Conservation (phyloP, 2,113 vertebrate genomes). For the Pagrus major region DNA sequence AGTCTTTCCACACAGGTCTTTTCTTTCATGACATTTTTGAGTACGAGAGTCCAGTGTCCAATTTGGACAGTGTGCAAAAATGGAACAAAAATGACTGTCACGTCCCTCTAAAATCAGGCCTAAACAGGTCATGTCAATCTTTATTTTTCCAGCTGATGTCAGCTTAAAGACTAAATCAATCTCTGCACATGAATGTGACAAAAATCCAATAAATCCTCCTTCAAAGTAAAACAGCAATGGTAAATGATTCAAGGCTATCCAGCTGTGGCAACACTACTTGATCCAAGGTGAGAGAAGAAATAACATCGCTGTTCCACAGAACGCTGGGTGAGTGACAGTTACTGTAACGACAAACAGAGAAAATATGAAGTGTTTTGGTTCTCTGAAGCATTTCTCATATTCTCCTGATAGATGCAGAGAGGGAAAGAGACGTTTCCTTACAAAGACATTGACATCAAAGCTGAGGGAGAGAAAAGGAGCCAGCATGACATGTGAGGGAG, state of each 20-base stretch:
- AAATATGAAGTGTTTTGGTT: slow-evolving; percentile 46
- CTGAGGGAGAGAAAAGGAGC: slow-evolving; percentile 65
- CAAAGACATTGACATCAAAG: slow-evolving; percentile 76
- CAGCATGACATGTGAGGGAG: slow-evolving; percentile 69
- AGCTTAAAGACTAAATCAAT: slow-evolving; percentile 54
- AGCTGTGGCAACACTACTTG: slow-evolving; percentile 76
- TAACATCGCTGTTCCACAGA: slow-evolving; percentile 56
- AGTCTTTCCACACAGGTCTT: not conserved
- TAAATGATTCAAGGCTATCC: slow-evolving; percentile 69
- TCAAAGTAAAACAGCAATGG: slow-evolving; percentile 65
- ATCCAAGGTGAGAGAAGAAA: slow-evolving; percentile 74
- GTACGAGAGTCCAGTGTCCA: not conserved
- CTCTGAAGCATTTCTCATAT: slow-evolving; percentile 58
- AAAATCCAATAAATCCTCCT: slow-evolving; percentile 73
- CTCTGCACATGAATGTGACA: slow-evolving; percentile 61
- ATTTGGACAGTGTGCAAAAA: not conserved
- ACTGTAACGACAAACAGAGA: slow-evolving; percentile 67
- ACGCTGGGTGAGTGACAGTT: slow-evolving; percentile 68
- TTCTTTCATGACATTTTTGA: not conserved
- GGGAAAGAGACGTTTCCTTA: slow-evolving; percentile 63
- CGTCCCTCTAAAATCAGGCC: slow-evolving; percentile 14
- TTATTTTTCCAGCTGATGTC: slow-evolving; percentile 69
- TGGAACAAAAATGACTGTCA: slow-evolving; percentile 20
- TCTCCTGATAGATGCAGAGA: slow-evolving; percentile 55
- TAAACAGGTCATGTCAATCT: slow-evolving; percentile 41